Evolutionary conservation across 2,888 invertebrate genomes (phyloP).

Genomic region (Lithosia quadra): DNA sequence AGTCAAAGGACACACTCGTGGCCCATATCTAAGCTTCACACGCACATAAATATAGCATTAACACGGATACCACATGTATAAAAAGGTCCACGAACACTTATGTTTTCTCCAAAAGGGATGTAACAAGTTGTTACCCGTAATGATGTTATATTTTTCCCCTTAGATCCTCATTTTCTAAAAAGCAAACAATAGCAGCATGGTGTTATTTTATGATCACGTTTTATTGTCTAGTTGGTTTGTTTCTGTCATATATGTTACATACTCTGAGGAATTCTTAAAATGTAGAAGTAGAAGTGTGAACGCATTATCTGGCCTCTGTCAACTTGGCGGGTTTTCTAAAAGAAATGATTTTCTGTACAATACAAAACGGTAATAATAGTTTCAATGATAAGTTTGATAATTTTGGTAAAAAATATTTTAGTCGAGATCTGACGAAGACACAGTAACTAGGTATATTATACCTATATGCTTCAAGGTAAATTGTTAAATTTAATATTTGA

Average conservation of each 20-base stretch:
- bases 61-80: constrained; percentile 34
- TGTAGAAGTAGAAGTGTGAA: background rate
- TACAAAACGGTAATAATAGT: background rate
- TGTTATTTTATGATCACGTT: constrained; percentile 8
- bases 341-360: background rate
- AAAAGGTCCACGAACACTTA: constrained; percentile 20
- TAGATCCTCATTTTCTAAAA: constrained; percentile 19
- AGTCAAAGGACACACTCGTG: constrained; percentile 39
- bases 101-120: constrained; percentile 16
- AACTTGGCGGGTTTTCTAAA: background rate
- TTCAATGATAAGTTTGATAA: background rate
- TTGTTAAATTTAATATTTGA: background rate
- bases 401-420: background rate
- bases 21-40: constrained; percentile 39
- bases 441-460: background rate
- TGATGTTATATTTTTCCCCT: constrained; percentile 41
- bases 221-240: constrained; percentile 17
- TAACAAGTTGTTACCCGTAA: constrained; percentile 37
- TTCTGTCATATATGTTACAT: constrained; percentile 16
- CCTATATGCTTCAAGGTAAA: background rate
- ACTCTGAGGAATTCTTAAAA: constrained; percentile 6
- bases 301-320: background rate
- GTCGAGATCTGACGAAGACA: background rate
- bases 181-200: constrained; percentile 11
- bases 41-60: constrained; percentile 43